Base-by-base conservation (phyloP, 2,888 invertebrate species). In the Dromius quadrimaculatus region DNA sequence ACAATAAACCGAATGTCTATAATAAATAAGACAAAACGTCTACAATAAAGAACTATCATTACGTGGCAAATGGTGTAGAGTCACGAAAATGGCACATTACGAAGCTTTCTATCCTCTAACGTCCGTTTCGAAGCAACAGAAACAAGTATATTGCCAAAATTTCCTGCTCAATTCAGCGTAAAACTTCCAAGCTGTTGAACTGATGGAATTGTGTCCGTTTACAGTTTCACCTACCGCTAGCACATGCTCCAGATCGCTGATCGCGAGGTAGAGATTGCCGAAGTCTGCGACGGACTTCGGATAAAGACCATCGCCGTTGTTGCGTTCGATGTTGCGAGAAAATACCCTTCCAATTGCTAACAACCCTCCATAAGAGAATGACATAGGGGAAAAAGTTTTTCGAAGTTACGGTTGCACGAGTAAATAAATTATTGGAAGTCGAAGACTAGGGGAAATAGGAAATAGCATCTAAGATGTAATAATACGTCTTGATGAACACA, bases 141-240 rank as follows among this genome's bases (percentile, higher is more conserved):
- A 45, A 47, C 47, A 50, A 50, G 54, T 68, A 57, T 57, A 68
- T 68, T 68, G 68, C 59, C 68, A 68, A 68, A 68, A 68, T 68
- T 57, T 68, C 68, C 43, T 45, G 68, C 32, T 68, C 68, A 68
- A 68, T 68, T 68, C 59, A 45, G 59, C 59, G 68, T 68, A 45
- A 68, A 68, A 59, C 59, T 68, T 68, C 59, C 68, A 28, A 59
- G 34, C 59, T 28, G 57, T 68, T 68, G 68, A 41, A 68, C 59
- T 59, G 68, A 68, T 68, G 68, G 59, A 68, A 68, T 68, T 68
- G 68, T 54, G 68, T 68, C 68, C 68, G 45, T 68, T 68, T 68
- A 62, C 62, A 38, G 62, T 41, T 62, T 62, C 41, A 15, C 50
- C 50, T n/a, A 54, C 50, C 50, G 50, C 50, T 54, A 54, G 50